These are phyloP conservation scores for Drosophila lacertosa DNA, from an alignment of 1,140 invertebrate species.

Conservation along the genomic window DNA sequence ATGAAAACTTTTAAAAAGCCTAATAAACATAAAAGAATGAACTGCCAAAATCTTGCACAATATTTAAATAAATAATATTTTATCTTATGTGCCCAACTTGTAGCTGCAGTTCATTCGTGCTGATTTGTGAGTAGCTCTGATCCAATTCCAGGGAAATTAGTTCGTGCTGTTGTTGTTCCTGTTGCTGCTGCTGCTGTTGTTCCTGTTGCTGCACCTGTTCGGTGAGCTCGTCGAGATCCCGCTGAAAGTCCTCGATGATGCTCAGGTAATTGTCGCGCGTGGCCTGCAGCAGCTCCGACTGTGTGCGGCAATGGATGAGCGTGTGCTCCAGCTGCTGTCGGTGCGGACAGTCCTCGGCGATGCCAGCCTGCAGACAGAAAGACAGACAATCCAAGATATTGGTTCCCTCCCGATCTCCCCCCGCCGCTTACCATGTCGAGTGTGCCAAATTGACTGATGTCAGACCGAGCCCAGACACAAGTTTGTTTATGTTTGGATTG, in stretches of 20 bases:
- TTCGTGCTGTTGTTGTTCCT: constrained; percentile 25
- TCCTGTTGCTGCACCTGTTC: constrained; percentile 67
- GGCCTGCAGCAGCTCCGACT: constrained; percentile 52
- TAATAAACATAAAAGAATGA: background rate
- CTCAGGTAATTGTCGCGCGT: constrained; percentile 56
- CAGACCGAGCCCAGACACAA: constrained; percentile 29
- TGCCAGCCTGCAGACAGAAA: constrained; percentile 33
- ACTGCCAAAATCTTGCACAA: background rate
- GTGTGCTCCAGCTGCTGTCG: constrained; percentile 66
- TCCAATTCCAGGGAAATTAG: background rate
- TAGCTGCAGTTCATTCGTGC: constrained; percentile 42
- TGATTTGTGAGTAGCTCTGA: background rate
- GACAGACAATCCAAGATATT: background rate
- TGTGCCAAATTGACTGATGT: constrained; percentile 15
- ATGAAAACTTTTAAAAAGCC: too few species aligned
- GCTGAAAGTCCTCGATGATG: constrained; percentile 58
- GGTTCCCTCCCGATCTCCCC: too few species aligned
- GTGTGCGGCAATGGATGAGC: constrained; percentile 61
- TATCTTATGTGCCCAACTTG: constrained; percentile 42
- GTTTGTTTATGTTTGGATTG: constrained; percentile 48
- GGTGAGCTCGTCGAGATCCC: constrained; percentile 47
- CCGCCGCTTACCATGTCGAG: constrained; percentile 61
- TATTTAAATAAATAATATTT: background rate
- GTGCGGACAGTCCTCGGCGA: constrained; percentile 64
- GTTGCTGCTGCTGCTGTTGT: constrained; percentile 35